A percentile compares a stretch with the other conserved stretches of the same genome.
Evolutionary conservation across 2,113 vertebrate genomes (phyloP).

Genomic region (Nyctereutes procyonoides): DNA sequence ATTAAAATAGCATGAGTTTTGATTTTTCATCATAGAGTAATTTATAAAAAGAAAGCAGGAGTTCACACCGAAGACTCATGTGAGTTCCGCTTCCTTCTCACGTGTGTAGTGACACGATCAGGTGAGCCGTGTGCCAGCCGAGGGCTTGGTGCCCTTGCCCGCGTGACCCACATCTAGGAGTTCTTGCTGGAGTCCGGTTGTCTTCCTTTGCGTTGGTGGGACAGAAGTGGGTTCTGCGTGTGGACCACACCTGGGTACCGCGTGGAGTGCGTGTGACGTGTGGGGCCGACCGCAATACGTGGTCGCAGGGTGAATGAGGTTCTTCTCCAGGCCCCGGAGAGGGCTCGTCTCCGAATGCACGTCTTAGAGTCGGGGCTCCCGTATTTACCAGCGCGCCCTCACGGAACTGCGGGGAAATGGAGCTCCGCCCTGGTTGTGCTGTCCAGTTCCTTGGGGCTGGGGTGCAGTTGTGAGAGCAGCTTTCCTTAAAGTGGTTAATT

Average conservation of each 20-base stretch:
- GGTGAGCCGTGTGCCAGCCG: neutral
- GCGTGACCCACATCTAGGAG: neutral
- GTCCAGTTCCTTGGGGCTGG: neutral
- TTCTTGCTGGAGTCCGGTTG: neutral
- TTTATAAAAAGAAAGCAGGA: neutral
- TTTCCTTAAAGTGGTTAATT: slow-evolving; percentile 53
- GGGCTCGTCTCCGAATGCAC: neutral
- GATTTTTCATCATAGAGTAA: slow-evolving; percentile 8
- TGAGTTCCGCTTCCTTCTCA: neutral
- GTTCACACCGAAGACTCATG: neutral
- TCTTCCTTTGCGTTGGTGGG: neutral
- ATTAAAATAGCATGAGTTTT: slow-evolving; percentile 26
- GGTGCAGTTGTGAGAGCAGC: neutral
- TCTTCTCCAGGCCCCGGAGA: neutral
- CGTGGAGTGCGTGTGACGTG: slow-evolving; percentile 1
- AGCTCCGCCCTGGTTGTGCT: neutral
- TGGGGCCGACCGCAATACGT: neutral
- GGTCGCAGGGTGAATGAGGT: neutral
- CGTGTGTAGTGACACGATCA: neutral
- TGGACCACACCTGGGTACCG: slow-evolving; percentile 1
- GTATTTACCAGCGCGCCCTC: neutral
- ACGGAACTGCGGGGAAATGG: neutral
- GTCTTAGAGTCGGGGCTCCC: neutral
- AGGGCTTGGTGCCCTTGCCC: neutral
- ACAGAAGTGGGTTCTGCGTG: neutral